Percentiles rank a stretch among this genome's conserved stretches.
These are phyloP conservation scores for Cheilosia vernalis DNA, from an alignment of 2,888 invertebrate genomes.

Conservation along the genomic window DNA sequence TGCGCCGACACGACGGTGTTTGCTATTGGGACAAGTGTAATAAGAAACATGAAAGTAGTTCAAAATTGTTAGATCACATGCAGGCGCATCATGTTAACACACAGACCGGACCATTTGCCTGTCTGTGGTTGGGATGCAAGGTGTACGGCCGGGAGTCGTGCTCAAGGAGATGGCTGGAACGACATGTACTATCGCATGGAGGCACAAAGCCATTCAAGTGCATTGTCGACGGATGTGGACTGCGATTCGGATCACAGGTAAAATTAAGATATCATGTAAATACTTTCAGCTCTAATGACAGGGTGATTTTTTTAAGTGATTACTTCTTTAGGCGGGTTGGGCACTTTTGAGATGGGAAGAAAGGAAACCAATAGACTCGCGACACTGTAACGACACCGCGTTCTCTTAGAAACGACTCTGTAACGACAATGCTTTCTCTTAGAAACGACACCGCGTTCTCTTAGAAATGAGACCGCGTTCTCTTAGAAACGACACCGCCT, in stretches of 20 bases:
- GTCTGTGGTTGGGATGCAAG: constrained; percentile 97
- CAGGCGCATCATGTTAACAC: constrained; percentile 94
- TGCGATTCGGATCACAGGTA: constrained; percentile 94
- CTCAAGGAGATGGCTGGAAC: constrained; percentile 95
- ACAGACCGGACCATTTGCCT: constrained; percentile 94
- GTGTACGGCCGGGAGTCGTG: constrained; percentile 96
- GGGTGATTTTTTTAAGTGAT: no score
- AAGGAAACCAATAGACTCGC: no score
- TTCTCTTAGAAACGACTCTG: no score
- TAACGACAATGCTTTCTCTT: no score
- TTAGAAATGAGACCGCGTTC: no score
- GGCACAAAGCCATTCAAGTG: constrained; percentile 97
- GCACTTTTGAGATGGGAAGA: no score
- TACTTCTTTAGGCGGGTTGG: no score
- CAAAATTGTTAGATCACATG: constrained; percentile 93
- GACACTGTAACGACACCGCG: no score
- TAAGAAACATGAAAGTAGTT: constrained; percentile 90
- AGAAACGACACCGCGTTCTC: no score
- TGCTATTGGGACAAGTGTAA: constrained; percentile 94
- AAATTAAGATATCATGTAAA: constrained; percentile 76
- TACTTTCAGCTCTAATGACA: not conserved
- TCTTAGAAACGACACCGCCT: no score
- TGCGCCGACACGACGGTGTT: constrained; percentile 84
- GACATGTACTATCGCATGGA: constrained; percentile 95
- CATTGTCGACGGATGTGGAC: constrained; percentile 97